Base-by-base conservation (phyloP, 1,140 invertebrate genomes). In the Calliphora vicina region DNA sequence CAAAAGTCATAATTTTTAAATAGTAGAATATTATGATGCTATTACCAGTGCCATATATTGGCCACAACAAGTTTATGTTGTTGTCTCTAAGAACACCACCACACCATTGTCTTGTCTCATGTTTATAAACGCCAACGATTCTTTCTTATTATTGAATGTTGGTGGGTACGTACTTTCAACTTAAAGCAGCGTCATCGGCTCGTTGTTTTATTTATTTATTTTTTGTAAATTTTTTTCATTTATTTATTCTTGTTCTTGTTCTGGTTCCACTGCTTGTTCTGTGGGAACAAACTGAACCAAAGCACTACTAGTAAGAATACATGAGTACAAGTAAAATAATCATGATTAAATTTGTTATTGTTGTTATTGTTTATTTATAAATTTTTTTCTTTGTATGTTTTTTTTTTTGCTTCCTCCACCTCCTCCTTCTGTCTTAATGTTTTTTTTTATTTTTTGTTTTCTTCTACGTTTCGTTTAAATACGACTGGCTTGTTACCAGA, bases 81-180 rank as follows among this genome's bases (percentile, higher is more conserved):
- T 50, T 50, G 12, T n/a, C 3, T 50, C 15, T 50, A 50, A 50
- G 45, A 17, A n/a, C 45, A n/a, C n/a, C 12, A 43, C 42, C 42
- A n/a, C 45, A 50, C 13, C 45, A 67, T 57, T 23, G 20, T 67
- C 35, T 57, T 23, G 20, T 67, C 35, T 67, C 61, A 23, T 67
- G 61, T 67, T 67, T 67, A 67, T 67, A 67, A 67, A 67, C 61
- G 61, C 61, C 61, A 67, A 67, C 61, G 61, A 67, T 67, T 67
- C n/a, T 67, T 57, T n/a, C 35, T 35, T 57, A n/a, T n/a, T 67
- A 67, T 67, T 67, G 61, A 67, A 67, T 23, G 20, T 67, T 67
- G n/a, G n/a, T 67, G 61, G 17, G n/a, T n/a, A 57, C n/a, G 17
- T 67, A 67, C 45, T 50, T 50, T 50, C 17, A 50, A 50, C 45